Base-by-base conservation (phyloP, 1,140 invertebrate genomes). In the Lamellibrachia luymesi region DNA sequence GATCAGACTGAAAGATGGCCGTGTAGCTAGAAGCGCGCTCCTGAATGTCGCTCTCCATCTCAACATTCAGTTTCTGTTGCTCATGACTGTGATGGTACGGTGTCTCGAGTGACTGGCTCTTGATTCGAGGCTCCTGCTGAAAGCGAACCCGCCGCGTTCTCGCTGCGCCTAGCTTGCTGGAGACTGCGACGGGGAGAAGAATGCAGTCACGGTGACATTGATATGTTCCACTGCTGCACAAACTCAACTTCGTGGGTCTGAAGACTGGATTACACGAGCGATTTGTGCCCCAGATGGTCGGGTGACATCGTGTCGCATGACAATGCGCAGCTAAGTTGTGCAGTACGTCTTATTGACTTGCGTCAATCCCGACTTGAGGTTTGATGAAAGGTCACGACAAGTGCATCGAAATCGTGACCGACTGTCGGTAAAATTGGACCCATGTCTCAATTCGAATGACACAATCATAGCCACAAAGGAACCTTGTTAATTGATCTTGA, bases 1-100 rank as follows among this genome's bases (percentile, higher is more conserved):
- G 91, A 22, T 51, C 91, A 80, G 64, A 80, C 64, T 80, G 64
- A 80, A 80, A 80, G 64, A 92, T 51, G 51, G 49, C 38, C 10
- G 52, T 92, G 92, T 64, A 92, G 52, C 92, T 92, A 64, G 49
- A 51, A 2, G 92, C 49, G 6, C 92, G 49, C 50, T 92, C 92
- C 50, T 50, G 27, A 50, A 92, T 52, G 50, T 92, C 92, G 8
- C 50, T 51, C 8, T 51, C 92, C 27, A 64, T 51, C 27, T 92
- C 50, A 8, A 51, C 51, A 38, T 52, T 52, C 50, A 92, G 50
- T 17, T 64, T 51, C 52, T 92, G 49, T 27, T 92, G 92, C 27
- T 92, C 50, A n/a, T 92, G 92, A 64, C 49, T 92, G 50, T 92
- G 92, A 64, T 92, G 92, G 2, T 92, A 92, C 8, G 92, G 92